Evolutionary conservation across 2,888 invertebrate species (phyloP).

Genomic region (Rutpela maculata): DNA sequence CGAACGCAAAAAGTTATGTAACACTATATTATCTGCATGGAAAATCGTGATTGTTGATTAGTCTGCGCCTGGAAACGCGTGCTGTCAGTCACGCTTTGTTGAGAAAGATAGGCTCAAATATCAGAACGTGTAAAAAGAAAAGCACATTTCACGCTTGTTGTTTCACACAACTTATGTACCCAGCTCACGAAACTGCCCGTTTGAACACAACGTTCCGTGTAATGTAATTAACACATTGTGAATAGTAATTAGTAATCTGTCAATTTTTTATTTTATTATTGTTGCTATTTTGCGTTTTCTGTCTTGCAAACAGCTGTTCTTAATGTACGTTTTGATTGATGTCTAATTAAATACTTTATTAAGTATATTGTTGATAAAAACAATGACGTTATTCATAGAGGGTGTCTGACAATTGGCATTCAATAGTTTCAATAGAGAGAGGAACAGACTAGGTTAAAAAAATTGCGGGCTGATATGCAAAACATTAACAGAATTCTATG

Average conservation of each 20-base stretch:
- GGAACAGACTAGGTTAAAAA: too few species aligned
- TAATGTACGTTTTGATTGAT: neutral
- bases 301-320: neutral
- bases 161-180: conserved; percentile 42
- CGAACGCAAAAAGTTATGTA: conserved; percentile 28
- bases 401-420: too few species aligned
- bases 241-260: conserved; percentile 27
- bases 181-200: conserved; percentile 32
- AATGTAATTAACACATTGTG: conserved; percentile 39
- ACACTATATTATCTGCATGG: conserved; percentile 29
- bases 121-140: conserved; percentile 52
- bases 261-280: neutral
- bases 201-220: conserved; percentile 30
- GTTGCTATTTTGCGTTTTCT: neutral
- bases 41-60: conserved; percentile 44
- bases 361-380: neutral
- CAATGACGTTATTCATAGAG: too few species aligned
- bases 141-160: conserved; percentile 49
- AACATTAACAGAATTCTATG: too few species aligned
- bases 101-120: conserved; percentile 45
- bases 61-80: conserved; percentile 54
- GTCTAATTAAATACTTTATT: neutral
- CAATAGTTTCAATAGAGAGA: too few species aligned
- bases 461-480: too few species aligned
- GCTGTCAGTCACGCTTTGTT: conserved; percentile 47